A percentile compares a stretch with the other conserved stretches of the same genome.
Evolutionary conservation across 2,797 vertebrate genomes (phyloP).

Genomic region (Aeoliscus strigatus): DNA sequence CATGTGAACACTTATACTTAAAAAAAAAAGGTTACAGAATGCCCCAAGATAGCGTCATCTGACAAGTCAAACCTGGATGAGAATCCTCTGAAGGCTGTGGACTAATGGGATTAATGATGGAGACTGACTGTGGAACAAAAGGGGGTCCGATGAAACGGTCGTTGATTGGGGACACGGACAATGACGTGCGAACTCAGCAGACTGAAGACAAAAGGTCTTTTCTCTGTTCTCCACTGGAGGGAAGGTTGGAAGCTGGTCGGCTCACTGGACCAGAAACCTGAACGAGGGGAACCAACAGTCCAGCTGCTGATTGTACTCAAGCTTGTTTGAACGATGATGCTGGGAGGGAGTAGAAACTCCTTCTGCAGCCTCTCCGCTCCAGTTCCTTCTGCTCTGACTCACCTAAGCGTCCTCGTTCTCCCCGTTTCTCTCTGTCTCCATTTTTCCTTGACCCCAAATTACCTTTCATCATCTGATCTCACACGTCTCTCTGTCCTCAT

Average conservation of each 20-base stretch:
- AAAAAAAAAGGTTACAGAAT: too few relatives aligned
- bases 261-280: slow-evolving; percentile 55
- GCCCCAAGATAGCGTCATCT: too few relatives aligned
- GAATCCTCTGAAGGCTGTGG: too few relatives aligned
- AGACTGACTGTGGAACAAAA: slow-evolving; percentile 6
- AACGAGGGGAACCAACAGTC: slow-evolving; percentile 43
- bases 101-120: too few relatives aligned
- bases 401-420: slow-evolving; percentile 23
- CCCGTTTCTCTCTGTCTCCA: slow-evolving; percentile 14
- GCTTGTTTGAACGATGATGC: slow-evolving; percentile 59
- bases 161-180: slow-evolving; percentile 31
- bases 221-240: slow-evolving; percentile 48
- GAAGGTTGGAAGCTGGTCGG: slow-evolving; percentile 42
- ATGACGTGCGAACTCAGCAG: slow-evolving; percentile 43
- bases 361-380: slow-evolving; percentile 23
- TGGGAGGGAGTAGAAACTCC: slow-evolving; percentile 22
- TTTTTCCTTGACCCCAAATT: slow-evolving; percentile 35
- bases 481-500: slow-evolving; percentile 17
- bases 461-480: slow-evolving; percentile 29
- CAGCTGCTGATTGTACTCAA: slow-evolving; percentile 55
- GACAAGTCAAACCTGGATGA: too few relatives aligned
- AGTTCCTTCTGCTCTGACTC: slow-evolving; percentile 33
- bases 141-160: slow-evolving; percentile 10
- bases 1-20: too few relatives aligned
- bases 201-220: slow-evolving; percentile 47